A percentile compares a stretch with the other conserved stretches of the same genome.
Conservation (phyloP, 2,113 vertebrate species). For the Atlantisia rogersi region DNA sequence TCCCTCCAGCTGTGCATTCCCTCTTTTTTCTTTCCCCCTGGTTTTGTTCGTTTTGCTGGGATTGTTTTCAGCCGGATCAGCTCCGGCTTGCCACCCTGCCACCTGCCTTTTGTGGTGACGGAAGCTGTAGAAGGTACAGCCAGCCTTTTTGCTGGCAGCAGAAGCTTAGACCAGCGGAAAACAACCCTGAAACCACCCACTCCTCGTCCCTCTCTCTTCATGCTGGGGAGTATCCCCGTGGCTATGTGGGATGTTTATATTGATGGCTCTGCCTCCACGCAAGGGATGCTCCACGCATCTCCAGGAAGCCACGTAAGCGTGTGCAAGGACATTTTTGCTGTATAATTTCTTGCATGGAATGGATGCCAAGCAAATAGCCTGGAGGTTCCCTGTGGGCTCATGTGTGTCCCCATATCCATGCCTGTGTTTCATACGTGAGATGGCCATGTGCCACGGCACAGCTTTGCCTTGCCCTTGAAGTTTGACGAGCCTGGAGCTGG, state of each 20-base stretch:
- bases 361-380: not conserved
- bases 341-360: not conserved
- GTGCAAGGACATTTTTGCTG: not conserved
- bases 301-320: not conserved
- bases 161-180: not conserved
- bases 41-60: not conserved
- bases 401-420: accelerated
- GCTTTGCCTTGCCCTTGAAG: not conserved
- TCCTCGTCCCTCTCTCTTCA: not conserved
- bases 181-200: not conserved
- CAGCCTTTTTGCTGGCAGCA: not conserved
- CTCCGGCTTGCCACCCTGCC: not conserved
- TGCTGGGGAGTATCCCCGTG: not conserved
- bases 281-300: not conserved
- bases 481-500: not conserved
- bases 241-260: not conserved
- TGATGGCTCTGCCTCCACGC: not conserved
- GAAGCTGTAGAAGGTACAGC: not conserved
- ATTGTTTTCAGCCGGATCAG: not conserved
- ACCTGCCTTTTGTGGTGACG: not conserved
- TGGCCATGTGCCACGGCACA: accelerated
- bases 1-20: not conserved
- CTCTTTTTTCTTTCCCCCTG: not conserved
- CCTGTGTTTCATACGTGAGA: not conserved
- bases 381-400: not conserved